Evolutionary conservation across 2,888 invertebrate genomes (phyloP).

Genomic region (Notodonta dromedarius): DNA sequence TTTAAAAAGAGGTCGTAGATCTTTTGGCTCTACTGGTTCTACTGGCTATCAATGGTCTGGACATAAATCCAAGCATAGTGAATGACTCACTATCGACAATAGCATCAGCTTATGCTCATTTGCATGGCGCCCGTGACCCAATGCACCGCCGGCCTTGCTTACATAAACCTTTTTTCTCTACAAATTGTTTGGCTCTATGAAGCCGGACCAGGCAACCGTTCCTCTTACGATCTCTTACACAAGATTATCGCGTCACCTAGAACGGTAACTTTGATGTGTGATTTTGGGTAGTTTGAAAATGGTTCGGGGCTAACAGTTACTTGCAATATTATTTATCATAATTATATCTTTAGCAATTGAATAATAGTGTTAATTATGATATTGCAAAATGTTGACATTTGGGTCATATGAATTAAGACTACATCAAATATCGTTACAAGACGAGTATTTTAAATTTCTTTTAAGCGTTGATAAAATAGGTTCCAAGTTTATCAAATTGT

Average conservation of each 20-base stretch:
- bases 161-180: slow-evolving; percentile 51
- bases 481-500: slow-evolving; percentile 15
- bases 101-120: slow-evolving; percentile 67
- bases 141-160: slow-evolving; percentile 60
- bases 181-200: slow-evolving; percentile 32
- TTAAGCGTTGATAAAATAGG: slow-evolving; percentile 6
- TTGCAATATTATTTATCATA: not conserved
- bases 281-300: not conserved
- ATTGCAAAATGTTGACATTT: not conserved
- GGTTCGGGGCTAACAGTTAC: too few species aligned
- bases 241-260: slow-evolving; percentile 16
- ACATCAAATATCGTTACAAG: not conserved
- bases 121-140: slow-evolving; percentile 76
- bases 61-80: slow-evolving; percentile 39
- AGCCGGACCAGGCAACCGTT: slow-evolving; percentile 1
- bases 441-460: slow-evolving; percentile 9
- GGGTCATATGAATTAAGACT: not conserved
- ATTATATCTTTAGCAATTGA: too few species aligned
- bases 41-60: too few species aligned
- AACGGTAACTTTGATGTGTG: not conserved
- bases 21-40: too few species aligned
- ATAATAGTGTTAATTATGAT: not conserved
- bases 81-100: slow-evolving; percentile 60
- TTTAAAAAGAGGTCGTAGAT: too few species aligned
- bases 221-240: slow-evolving; percentile 37